Base-by-base conservation (phyloP, 37 sponge, comb jelly and placozoan species). In the Tethya wilhelma region DNA sequence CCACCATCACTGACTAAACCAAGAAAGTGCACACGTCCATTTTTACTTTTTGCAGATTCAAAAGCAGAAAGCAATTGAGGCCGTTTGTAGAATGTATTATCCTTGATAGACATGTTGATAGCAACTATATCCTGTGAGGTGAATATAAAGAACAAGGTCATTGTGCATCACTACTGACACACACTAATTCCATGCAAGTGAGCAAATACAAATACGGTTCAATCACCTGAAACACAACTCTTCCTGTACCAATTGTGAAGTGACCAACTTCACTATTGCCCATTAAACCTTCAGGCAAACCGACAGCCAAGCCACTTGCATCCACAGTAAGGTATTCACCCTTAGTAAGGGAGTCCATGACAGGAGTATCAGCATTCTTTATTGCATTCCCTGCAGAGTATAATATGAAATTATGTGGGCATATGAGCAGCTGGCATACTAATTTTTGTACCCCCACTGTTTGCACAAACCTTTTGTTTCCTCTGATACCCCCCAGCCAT, bases 251-350 rank as follows among this genome's bases (percentile, higher is more conserved):
- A 44, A 97, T 90, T 58, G 93, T 97, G 63, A 90, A 90, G 75
- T 97, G 98, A 29, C 98, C 98, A 26, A 97, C 98, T 76, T 97
- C 98, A 64, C 95, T 95, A 81, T 97, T 97, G n/a, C 98, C 98
- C 98, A 97, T 97, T 56, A 97, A 67, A 0, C 98, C 98, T 29
- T 74, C 91, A 44, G 98, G 98, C 28, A 97, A 85, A 32, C 98
- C 98, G 57, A 94, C 95, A 30, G 98, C 78, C 17, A 89, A 75
- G 17, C 98, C 98, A 45, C 87, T 86, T 42, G 98, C 98, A 58
- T 90, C 93, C 38, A 97, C 81, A 26, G 92, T 91, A 49, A 86
- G 37, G 71, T 78, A 83, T 63, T 86, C 56, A 14, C 80, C 83
- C 37, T 77, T 38, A 25, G 85, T 73, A 43, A 97, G 93, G 30